These are phyloP conservation scores for Caenorhabditis auriculariae DNA, from an alignment of 2,888 invertebrate genomes.

Conservation along the genomic window DNA sequence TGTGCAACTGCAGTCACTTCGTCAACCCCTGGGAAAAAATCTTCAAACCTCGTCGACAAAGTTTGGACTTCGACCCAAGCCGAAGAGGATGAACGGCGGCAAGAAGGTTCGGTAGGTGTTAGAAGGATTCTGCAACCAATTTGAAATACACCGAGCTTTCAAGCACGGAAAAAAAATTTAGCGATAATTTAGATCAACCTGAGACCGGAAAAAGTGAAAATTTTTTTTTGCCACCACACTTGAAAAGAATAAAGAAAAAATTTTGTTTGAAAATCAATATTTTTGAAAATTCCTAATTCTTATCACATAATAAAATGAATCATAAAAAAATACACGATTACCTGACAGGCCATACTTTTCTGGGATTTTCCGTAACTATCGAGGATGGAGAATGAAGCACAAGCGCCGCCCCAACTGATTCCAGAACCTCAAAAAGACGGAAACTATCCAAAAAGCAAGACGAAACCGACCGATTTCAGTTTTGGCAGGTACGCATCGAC, in stretches of 20 bases:
- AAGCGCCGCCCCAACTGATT: slow-evolving; percentile 60
- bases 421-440: slow-evolving; percentile 49
- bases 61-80: slow-evolving; percentile 94
- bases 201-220: too few species aligned
- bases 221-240: too few species aligned
- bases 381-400: slow-evolving; percentile 53
- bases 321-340: too few species aligned
- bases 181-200: slow-evolving; percentile 5
- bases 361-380: slow-evolving; percentile 44
- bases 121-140: slow-evolving; percentile 1
- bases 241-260: not conserved
- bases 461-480: too few species aligned
- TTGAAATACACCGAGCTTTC: not conserved
- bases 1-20: slow-evolving; percentile 15
- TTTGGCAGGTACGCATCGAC: slow-evolving; percentile 19
- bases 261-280: too few species aligned
- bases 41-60: slow-evolving; percentile 74
- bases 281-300: too few species aligned
- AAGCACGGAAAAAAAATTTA: not conserved
- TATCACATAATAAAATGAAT: too few species aligned
- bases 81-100: slow-evolving; percentile 91
- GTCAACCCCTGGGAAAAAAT: slow-evolving; percentile 57
- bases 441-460: not conserved
- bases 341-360: slow-evolving; percentile 51
- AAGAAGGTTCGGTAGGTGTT: slow-evolving; percentile 76